These are phyloP conservation scores for Metellina segmentata DNA, from an alignment of 2,888 invertebrate genomes.

Conservation along the genomic window DNA sequence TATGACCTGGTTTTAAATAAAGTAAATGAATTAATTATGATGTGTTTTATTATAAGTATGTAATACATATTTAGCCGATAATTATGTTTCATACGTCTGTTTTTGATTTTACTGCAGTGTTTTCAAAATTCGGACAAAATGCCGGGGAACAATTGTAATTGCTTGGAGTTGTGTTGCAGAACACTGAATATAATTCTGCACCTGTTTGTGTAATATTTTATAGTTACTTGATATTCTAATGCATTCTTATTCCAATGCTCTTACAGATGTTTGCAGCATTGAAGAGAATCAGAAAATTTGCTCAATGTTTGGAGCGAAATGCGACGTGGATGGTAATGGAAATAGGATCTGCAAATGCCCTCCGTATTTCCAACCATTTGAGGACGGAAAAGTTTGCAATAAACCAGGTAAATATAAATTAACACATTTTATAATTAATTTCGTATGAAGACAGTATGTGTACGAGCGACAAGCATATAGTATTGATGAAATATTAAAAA, in stretches of 20 bases:
- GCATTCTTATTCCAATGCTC: not conserved
- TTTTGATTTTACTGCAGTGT: too few relatives aligned
- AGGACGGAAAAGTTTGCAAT: conserved; percentile 27
- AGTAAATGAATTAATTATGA: too few relatives aligned
- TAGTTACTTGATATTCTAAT: not conserved
- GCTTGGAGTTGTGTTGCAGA: too few relatives aligned
- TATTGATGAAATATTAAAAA: not conserved
- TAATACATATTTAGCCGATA: too few relatives aligned
- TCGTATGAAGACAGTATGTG: not conserved
- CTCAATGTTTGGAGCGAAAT: conserved; percentile 28
- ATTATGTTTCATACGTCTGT: too few relatives aligned
- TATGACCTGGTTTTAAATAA: too few relatives aligned
- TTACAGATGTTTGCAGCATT: conserved; percentile 47
- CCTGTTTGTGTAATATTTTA: too few relatives aligned
- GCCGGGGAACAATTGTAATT: too few relatives aligned
- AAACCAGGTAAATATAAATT: conserved; percentile 37
- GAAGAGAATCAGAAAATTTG: conserved; percentile 52
- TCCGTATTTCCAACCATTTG: conserved; percentile 20
- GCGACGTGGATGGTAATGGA: conserved; percentile 24
- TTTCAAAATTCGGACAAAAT: too few relatives aligned
- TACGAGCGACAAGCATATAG: not conserved
- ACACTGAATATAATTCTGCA: too few relatives aligned
- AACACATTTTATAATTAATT: not conserved
- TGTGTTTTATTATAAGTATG: too few relatives aligned
- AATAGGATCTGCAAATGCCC: conserved; percentile 51